A percentile compares a stretch with the other conserved stretches of the same genome.
Evolutionary conservation across 2,888 invertebrate species (phyloP).

Genomic region (Lasioglossum pauxillum): DNA sequence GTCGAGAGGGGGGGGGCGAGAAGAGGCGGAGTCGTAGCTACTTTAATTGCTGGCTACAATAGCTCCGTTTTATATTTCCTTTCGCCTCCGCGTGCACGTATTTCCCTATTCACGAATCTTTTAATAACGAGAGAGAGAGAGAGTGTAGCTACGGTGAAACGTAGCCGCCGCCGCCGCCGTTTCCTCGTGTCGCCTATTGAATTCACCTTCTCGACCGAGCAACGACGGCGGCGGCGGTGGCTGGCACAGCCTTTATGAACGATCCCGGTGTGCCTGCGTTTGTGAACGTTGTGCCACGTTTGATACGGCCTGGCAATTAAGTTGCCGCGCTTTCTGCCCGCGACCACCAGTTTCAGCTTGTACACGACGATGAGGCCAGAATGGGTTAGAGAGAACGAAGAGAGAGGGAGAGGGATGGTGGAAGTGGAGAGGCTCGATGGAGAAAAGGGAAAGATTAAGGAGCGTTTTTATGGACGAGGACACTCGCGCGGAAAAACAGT

Average conservation of each 20-base stretch:
- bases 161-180: constrained; percentile 20
- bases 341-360: constrained; percentile 35
- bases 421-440: background rate
- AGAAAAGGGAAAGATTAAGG: constrained; percentile 44
- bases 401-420: constrained; percentile 7
- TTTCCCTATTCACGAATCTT: constrained; percentile 56
- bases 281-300: constrained; percentile 60
- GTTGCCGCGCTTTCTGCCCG: constrained; percentile 59
- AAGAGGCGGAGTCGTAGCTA: constrained; percentile 37
- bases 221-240: background rate
- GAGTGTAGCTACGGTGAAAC: background rate
- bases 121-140: constrained; percentile 54
- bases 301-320: constrained; percentile 73
- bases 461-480: constrained; percentile 47
- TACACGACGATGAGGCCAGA: background rate
- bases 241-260: constrained; percentile 45
- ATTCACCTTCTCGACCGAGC: constrained; percentile 50
- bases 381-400: background rate
- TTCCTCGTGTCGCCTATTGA: constrained; percentile 54
- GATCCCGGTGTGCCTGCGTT: constrained; percentile 45
- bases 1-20: background rate
- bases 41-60: constrained; percentile 63
- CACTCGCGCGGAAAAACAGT: constrained; percentile 36
- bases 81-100: background rate
- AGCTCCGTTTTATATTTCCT: constrained; percentile 36